Evolutionary conservation across 2,888 invertebrate genomes (phyloP).

Genomic region (Serrognathus titanus): DNA sequence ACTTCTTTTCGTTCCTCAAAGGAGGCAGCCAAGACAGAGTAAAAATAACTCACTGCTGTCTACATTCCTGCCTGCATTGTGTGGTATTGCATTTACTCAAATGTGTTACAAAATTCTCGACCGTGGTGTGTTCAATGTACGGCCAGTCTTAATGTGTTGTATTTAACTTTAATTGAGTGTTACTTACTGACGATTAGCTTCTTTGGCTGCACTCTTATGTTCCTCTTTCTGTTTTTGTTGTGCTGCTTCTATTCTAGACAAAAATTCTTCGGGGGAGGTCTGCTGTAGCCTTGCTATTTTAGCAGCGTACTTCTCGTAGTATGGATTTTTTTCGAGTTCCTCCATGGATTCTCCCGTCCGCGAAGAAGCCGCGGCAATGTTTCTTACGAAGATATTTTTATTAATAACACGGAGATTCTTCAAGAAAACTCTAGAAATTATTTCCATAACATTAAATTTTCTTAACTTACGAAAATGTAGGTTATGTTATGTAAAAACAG

Average conservation of each 20-base stretch:
- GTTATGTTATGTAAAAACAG: background rate
- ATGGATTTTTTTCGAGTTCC: constrained; percentile 67
- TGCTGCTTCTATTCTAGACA: constrained; percentile 59
- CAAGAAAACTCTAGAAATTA: background rate
- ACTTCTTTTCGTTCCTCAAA: too few species aligned
- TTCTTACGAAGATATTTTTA: constrained; percentile 16
- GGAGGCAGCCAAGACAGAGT: too few species aligned
- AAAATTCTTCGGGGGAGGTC: constrained; percentile 72
- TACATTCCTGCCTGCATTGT: background rate
- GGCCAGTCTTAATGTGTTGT: too few species aligned
- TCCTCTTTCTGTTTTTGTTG: constrained; percentile 46
- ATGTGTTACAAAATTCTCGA: background rate
- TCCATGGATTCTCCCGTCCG: constrained; percentile 54
- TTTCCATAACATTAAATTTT: constrained; percentile 7
- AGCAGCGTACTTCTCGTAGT: constrained; percentile 74
- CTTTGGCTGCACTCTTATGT: background rate
- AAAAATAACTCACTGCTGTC: constrained; percentile 30
- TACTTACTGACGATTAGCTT: constrained; percentile 15
- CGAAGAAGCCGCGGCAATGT: constrained; percentile 46
- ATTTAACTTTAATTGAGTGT: too few species aligned
- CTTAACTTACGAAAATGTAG: background rate
- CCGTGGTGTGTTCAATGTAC: too few species aligned
- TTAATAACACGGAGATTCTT: background rate
- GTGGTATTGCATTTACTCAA: background rate
- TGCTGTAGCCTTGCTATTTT: constrained; percentile 73